phyloP scores from a whole-genome alignment of 2,797 vertebrate genomes.

The Phaenicophaeus curvirostris region DNA sequence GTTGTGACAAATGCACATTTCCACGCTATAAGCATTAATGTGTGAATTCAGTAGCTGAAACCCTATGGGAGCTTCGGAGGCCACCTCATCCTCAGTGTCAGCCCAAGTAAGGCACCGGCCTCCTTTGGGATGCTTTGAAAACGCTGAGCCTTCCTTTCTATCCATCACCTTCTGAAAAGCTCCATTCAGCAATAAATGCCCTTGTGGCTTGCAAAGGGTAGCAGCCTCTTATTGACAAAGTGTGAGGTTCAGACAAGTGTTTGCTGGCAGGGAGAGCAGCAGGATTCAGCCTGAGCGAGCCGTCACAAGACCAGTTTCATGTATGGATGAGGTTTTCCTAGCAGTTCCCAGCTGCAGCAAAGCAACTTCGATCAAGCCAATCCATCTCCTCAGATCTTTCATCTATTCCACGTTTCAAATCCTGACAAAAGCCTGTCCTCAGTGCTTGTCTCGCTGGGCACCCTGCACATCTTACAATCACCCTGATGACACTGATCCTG shows the following conservation, averaged over 20 bases:
- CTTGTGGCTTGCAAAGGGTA: neutral
- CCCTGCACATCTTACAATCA: neutral
- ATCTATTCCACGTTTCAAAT: neutral
- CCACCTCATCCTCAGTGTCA: neutral
- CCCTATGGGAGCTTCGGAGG: neutral
- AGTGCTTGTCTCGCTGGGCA: neutral
- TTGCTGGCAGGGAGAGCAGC: neutral
- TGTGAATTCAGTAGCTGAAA: neutral
- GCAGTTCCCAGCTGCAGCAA: neutral
- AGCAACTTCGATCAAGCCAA: neutral
- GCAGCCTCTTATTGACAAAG: neutral
- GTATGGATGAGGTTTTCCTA: neutral
- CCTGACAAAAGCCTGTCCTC: neutral
- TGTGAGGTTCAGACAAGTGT: neutral
- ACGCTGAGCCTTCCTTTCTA: neutral
- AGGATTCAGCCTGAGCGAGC: neutral
- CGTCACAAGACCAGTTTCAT: neutral
- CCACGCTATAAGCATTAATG: accelerated
- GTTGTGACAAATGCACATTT: neutral
- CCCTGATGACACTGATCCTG: neutral
- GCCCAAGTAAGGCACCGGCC: neutral
- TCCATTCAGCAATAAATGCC: neutral
- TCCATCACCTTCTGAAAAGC: neutral
- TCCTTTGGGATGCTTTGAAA: neutral
- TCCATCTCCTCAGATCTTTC: neutral